A percentile compares a stretch with the other conserved stretches of the same genome.
Evolutionary conservation across 2,888 invertebrate genomes (phyloP).

Genomic region (Suillia variegata): DNA sequence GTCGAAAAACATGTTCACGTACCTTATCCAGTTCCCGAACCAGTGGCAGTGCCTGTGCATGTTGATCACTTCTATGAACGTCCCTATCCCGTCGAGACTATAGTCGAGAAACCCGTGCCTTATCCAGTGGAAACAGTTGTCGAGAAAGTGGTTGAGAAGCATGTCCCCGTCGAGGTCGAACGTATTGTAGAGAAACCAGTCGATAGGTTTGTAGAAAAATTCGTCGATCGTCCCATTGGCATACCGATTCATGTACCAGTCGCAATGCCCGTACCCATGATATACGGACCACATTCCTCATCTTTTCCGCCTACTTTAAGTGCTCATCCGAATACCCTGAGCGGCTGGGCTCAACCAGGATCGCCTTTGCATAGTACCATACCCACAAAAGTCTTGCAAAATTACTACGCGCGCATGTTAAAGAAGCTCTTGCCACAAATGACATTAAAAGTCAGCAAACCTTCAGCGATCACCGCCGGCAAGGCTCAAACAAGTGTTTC

Average conservation of each 20-base stretch:
- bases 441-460: conserved; percentile 19
- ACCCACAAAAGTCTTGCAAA: conserved; percentile 48
- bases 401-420: conserved; percentile 50
- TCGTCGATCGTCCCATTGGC: conserved; percentile 58
- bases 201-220: conserved; percentile 61
- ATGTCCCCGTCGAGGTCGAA: conserved; percentile 57
- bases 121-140: conserved; percentile 62
- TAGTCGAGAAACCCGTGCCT: conserved; percentile 62
- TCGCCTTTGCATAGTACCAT: conserved; percentile 32
- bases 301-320: neutral
- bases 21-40: conserved; percentile 66
- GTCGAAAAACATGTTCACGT: conserved; percentile 63
- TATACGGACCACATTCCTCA: neutral
- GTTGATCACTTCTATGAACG: conserved; percentile 66
- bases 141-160: conserved; percentile 66
- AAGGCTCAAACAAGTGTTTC: conserved; percentile 10
- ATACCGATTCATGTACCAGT: conserved; percentile 62
- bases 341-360: conserved; percentile 29
- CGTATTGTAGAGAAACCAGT: conserved; percentile 68
- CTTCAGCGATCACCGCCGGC: conserved; percentile 16
- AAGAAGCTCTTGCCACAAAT: conserved; percentile 50
- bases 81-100: conserved; percentile 56
- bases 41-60: conserved; percentile 61
- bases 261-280: conserved; percentile 64
- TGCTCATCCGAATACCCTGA: conserved; percentile 39